Evolutionary conservation across 2,888 invertebrate genomes (phyloP).

Genomic region (Thelaira solivaga): DNA sequence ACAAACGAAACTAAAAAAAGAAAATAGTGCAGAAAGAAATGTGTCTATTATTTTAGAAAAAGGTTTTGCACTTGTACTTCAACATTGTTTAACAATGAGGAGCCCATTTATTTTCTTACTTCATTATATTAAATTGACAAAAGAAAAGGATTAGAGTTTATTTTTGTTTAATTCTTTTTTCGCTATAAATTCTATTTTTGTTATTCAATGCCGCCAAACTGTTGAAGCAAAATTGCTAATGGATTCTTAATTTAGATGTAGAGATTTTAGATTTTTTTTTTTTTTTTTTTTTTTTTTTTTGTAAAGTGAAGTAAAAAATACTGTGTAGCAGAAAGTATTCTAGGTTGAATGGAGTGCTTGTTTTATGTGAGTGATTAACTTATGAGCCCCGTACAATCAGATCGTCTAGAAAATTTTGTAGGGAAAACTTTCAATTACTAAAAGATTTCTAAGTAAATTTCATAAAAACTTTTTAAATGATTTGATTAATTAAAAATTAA

Average conservation of each 20-base stretch:
- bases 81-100: conserved; percentile 40
- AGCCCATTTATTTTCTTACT: not conserved
- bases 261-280: not conserved
- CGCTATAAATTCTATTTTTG: not conserved
- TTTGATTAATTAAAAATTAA: too few species aligned
- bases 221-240: conserved; percentile 67
- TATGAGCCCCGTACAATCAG: too few species aligned
- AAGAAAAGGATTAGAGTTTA: conserved; percentile 21
- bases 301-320: too few species aligned
- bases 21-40: conserved; percentile 4
- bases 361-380: too few species aligned
- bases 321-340: not conserved
- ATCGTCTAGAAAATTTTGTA: too few species aligned
- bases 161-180: not conserved
- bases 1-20: not conserved
- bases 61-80: conserved; percentile 44
- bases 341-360: too few species aligned
- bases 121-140: conserved; percentile 10
- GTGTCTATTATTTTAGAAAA: conserved; percentile 32
- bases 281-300: too few species aligned
- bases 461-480: too few species aligned
- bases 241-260: conserved; percentile 75
- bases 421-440: too few species aligned
- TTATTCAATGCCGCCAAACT: conserved; percentile 13
- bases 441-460: too few species aligned